Conservation (phyloP, 2,888 invertebrate genomes). For the Calliphora vomitoria region DNA sequence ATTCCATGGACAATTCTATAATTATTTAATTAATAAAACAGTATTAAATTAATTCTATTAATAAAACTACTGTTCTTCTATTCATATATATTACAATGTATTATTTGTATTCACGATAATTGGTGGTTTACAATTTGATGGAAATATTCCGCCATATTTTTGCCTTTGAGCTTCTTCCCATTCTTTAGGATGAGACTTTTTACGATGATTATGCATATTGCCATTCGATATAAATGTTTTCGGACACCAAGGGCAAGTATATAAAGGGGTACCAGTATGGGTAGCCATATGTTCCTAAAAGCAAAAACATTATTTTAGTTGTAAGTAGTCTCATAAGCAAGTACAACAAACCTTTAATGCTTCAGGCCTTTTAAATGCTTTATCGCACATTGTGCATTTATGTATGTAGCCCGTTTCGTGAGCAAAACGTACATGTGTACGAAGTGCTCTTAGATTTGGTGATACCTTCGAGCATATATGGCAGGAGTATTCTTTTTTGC, state of each 20-base stretch:
- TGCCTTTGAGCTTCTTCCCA: conserved; percentile 78
- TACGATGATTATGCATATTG: conserved; percentile 82
- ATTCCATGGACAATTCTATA: no score
- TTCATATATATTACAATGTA: neutral
- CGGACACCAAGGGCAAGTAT: conserved; percentile 81
- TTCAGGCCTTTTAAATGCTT: conserved; percentile 82
- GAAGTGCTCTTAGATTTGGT: conserved; percentile 81
- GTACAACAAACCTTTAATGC: conserved; percentile 78
- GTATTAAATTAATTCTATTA: no score
- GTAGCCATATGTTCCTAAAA: conserved; percentile 83
- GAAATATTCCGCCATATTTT: conserved; percentile 57
- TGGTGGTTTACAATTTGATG: conserved; percentile 41
- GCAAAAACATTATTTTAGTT: conserved; percentile 1
- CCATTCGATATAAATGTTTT: conserved; percentile 82
- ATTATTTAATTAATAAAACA: no score
- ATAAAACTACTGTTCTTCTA: neutral
- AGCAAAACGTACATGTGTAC: conserved; percentile 82
- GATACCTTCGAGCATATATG: conserved; percentile 82
- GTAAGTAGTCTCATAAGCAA: neutral
- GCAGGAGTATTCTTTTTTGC: conserved; percentile 80
- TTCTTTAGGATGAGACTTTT: conserved; percentile 81
- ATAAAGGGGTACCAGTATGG: conserved; percentile 81
- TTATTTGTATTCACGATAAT: neutral
- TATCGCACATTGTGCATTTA: conserved; percentile 83
- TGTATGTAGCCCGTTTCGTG: conserved; percentile 81